Evolutionary conservation across 64 coral and sea anemone genomes (phyloP).

Genomic region (Porites australiensis): DNA sequence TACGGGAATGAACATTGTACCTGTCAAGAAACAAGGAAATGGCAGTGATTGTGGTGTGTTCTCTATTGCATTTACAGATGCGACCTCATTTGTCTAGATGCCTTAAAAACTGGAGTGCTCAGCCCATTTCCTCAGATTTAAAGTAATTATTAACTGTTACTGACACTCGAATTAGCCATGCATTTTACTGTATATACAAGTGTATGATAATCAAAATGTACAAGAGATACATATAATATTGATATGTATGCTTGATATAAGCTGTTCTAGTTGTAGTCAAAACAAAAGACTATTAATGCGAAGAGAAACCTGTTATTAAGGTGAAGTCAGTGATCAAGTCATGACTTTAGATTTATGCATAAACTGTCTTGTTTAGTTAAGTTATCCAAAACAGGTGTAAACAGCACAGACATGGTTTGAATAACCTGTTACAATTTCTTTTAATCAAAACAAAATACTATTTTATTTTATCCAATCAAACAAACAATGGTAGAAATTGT

Average conservation of each 20-base stretch:
- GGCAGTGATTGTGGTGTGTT: too few relatives aligned
- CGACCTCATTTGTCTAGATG: neutral
- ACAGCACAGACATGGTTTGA: neutral
- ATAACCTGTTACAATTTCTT: constrained; percentile 15
- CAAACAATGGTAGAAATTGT: constrained; percentile 8
- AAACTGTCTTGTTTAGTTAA: neutral
- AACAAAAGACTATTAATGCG: constrained; percentile 8
- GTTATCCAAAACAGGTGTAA: constrained; percentile 13
- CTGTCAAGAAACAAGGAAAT: neutral
- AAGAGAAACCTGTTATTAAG: neutral
- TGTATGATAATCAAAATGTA: constrained; percentile 2
- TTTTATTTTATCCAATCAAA: neutral
- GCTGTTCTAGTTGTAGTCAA: constrained; percentile 14
- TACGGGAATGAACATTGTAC: constrained; percentile 1
- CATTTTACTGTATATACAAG: constrained; percentile 10
- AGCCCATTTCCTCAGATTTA: constrained; percentile 17
- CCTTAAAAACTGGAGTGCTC: constrained; percentile 4
- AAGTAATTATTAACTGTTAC: constrained; percentile 6
- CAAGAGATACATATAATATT: constrained; percentile 4
- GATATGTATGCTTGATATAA: constrained; percentile 15
- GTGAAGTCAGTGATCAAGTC: neutral
- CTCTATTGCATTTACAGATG: too few relatives aligned
- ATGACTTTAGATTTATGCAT: constrained; percentile 5
- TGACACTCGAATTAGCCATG: neutral
- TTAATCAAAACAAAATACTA: constrained; percentile 17